Evolutionary conservation across 2,888 invertebrate species (phyloP).

Genomic region (Thera britannica): DNA sequence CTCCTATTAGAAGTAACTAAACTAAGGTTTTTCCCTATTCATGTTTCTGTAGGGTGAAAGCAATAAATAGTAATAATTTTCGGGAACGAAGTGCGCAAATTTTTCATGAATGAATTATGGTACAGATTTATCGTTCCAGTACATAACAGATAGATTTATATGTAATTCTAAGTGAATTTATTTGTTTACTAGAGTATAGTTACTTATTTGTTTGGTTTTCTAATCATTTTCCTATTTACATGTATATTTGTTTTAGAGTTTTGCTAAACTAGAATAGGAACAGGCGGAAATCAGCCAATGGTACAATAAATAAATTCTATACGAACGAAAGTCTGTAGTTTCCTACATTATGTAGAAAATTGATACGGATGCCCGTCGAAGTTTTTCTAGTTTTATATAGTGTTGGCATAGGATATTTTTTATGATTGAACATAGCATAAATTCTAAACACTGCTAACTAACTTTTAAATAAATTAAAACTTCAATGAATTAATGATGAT

Average conservation of each 20-base stretch:
- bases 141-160: background rate
- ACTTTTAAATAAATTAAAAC: too few species aligned
- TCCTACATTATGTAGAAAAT: background rate
- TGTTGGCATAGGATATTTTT: background rate
- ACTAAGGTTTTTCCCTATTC: background rate
- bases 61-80: background rate
- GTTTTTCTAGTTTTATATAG: background rate
- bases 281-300: constrained; percentile 18
- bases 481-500: too few species aligned
- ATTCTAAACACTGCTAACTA: background rate
- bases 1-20: background rate
- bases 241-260: constrained; percentile 4
- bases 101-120: background rate
- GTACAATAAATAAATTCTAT: background rate
- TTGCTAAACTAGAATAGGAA: constrained; percentile 8
- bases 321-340: background rate
- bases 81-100: too few species aligned
- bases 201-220: constrained; percentile 1
- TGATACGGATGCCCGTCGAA: background rate
- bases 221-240: constrained; percentile 2
- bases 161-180: background rate
- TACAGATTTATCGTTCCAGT: background rate
- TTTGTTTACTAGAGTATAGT: constrained; percentile 12
- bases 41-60: background rate
- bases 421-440: background rate